Evolutionary conservation across 2,113 vertebrate genomes (phyloP), one percentile per base, ranked within the genome.

Genomic region (Microtus richardsoni): DNA sequence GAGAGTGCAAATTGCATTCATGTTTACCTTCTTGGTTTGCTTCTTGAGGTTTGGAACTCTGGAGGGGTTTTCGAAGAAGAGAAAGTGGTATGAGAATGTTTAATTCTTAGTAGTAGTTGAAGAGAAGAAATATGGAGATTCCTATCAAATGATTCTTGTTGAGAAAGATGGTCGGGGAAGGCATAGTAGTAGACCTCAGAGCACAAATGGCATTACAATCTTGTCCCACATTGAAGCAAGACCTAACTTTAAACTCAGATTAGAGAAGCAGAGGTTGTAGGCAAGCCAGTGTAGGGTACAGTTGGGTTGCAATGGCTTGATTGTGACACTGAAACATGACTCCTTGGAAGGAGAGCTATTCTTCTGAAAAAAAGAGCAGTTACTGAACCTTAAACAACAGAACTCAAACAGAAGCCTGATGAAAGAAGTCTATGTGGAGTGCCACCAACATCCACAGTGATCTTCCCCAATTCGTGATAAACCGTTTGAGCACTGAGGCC

Each of bases 101-200:
- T 47, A 91, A 36, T 66, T 64, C n/a, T 71, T 93, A 93, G 28
- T 7, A 84, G 58, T 64, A 24, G 7, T 70, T 90, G 24, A 89
- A 89, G 22, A 95, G 77, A 89, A 92, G 70, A 95, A 75, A 75
- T 21, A 36, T 71, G 80, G 71, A 88, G 14, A 74, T 89, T 68
- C 4, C 77, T 79, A 52, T 44, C 44, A 91, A 97, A 60, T 30
- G 12, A 66, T 54, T 88, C 33, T 90, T 58, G 17, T 58, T 58
- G 12, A 84, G 79, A 94, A 88, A 22, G 71, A 84, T 41, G 7
- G 30, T 91, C 30, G 83, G 21, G 13, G 47, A 70, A 17, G 54
- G 44, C 7, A 85, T 24, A 66, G 49, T 7, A 17, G 52, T 83
- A 52, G 80, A 84, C 33, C 52, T 16, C 47, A 70, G 36, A 66